phyloP scores from a whole-genome alignment of 2,797 vertebrate species.

The Hyperoplus immaculatus region DNA sequence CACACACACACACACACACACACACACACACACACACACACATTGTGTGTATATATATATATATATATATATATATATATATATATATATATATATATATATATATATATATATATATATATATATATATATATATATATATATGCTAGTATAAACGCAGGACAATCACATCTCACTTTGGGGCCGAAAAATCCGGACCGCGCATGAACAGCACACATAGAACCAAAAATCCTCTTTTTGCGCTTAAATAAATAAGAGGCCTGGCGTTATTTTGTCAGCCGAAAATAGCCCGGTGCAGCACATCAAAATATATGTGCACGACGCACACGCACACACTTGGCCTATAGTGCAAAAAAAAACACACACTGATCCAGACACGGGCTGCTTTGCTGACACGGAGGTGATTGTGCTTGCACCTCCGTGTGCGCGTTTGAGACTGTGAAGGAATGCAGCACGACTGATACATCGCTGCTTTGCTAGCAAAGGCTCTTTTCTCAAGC shows the following conservation, averaged over 20 bases:
- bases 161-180: neutral
- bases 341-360: neutral
- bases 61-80: neutral
- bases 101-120: neutral
- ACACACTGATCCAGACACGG: conserved; percentile 32
- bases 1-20: neutral
- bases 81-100: neutral
- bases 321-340: neutral
- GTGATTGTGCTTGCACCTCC: conserved; percentile 51
- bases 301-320: conserved; percentile 22
- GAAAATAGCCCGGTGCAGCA: conserved; percentile 36
- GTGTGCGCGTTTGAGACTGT: conserved; percentile 53
- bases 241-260: conserved; percentile 15
- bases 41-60: too few relatives aligned
- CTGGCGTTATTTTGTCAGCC: conserved; percentile 31
- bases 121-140: neutral
- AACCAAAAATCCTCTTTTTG: conserved; percentile 6
- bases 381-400: conserved; percentile 47
- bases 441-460: conserved; percentile 71
- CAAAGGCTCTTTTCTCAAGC: conserved; percentile 7
- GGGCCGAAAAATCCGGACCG: neutral
- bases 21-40: neutral
- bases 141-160: neutral
- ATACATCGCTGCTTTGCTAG: conserved; percentile 8
- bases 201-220: neutral